Percentiles rank a stretch among this genome's conserved stretches.
Conservation (phyloP, 1,140 invertebrate genomes). For the Sitobion miscanthi region DNA sequence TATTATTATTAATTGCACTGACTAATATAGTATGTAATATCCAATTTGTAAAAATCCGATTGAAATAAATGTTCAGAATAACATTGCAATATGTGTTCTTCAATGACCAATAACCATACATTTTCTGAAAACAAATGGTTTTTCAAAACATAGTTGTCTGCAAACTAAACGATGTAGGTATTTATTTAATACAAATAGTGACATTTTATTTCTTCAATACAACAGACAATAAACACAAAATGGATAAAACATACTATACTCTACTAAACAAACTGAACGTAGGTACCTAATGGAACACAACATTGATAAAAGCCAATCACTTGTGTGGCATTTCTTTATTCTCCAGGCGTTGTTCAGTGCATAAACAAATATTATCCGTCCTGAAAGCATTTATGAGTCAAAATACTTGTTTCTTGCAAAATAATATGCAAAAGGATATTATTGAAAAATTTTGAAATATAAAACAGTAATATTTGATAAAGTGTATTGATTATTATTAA, state of each 20-base stretch:
- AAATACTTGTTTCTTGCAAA: conserved; percentile 37
- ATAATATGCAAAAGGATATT: conserved; percentile 43
- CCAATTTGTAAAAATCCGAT: conserved; percentile 23
- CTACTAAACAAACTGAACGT: conserved; percentile 39
- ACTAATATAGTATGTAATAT: conserved; percentile 38
- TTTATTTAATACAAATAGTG: conserved; percentile 16
- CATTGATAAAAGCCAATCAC: conserved; percentile 40
- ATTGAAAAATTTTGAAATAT: conserved; percentile 49
- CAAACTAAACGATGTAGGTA: neutral
- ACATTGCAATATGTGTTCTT: conserved; percentile 20
- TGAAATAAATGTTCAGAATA: conserved; percentile 12
- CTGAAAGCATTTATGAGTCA: conserved; percentile 51
- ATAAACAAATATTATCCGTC: conserved; percentile 45
- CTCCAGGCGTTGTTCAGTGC: conserved; percentile 18
- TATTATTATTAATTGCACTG: neutral
- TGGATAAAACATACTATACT: conserved; percentile 46
- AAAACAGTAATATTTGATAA: conserved; percentile 20
- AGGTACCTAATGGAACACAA: conserved; percentile 47
- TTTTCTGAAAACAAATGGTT: conserved; percentile 33
- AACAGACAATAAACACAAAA: conserved; percentile 20
- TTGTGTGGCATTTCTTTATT: conserved; percentile 29
- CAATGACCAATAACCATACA: conserved; percentile 34
- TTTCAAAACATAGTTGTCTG: neutral
- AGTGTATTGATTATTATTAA: conserved; percentile 55
- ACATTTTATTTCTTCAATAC: conserved; percentile 21